These are phyloP conservation scores for Oryzias dopingdopingensis DNA, from an alignment of 2,797 vertebrate species.

Conservation along the genomic window DNA sequence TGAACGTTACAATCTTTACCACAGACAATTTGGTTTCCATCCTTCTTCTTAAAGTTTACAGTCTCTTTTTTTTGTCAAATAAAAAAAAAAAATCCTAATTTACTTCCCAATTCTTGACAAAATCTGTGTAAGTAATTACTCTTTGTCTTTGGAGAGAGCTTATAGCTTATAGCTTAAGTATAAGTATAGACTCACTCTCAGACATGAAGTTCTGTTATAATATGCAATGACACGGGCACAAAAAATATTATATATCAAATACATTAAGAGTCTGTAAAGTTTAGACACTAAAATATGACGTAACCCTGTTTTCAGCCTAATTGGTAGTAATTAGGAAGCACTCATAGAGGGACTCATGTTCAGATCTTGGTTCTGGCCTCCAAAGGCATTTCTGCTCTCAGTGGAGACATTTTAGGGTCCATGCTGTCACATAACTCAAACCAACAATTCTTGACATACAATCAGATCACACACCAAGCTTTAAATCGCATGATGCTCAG, in stretches of 20 bases:
- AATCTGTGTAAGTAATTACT: no score
- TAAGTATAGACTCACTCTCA: no score
- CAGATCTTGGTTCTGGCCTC: constrained; percentile 31
- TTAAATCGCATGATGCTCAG: constrained; percentile 30
- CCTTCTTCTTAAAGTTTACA: no score
- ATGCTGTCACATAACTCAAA: constrained; percentile 69
- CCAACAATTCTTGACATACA: constrained; percentile 59
- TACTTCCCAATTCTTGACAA: no score
- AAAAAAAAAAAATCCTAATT: no score
- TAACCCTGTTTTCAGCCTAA: neutral
- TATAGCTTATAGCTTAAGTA: no score
- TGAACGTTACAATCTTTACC: no score
- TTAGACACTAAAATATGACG: neutral
- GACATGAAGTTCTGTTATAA: no score
- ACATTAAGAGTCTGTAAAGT: neutral
- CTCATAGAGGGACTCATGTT: constrained; percentile 10
- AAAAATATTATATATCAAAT: neutral
- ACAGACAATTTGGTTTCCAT: no score
- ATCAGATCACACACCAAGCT: neutral
- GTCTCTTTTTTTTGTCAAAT: no score
- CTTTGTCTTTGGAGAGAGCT: no score
- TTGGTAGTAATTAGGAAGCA: constrained; percentile 17
- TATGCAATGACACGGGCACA: no score
- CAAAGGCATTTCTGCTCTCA: constrained; percentile 25
- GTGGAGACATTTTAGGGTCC: constrained; percentile 31